Percentiles rank a stretch among this genome's conserved stretches.
phyloP scores from a whole-genome alignment of 2,113 vertebrate species.

The Labeo catla region DNA sequence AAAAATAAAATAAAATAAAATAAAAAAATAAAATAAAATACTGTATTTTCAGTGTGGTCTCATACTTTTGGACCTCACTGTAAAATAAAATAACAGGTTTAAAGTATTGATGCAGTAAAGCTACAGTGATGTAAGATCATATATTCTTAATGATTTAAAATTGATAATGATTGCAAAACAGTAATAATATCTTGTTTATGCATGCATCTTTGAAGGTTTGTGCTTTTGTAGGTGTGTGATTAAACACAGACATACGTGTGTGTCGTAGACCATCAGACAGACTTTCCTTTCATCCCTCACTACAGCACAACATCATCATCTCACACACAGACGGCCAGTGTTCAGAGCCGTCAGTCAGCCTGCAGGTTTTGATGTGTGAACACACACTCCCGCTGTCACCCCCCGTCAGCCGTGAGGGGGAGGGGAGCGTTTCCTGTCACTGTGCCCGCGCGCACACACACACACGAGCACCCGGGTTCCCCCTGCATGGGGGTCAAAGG shows the following conservation, averaged over 20 bases:
- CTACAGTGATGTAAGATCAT: not conserved
- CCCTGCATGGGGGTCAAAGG: slow-evolving; percentile 64
- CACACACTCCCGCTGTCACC: slow-evolving; percentile 70
- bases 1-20: no score
- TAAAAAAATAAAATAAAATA: no score
- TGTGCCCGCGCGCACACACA: slow-evolving; percentile 5
- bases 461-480: not conserved
- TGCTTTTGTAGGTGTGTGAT: not conserved
- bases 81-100: not conserved
- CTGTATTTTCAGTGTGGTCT: no score
- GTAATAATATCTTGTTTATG: not conserved
- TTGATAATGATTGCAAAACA: not conserved
- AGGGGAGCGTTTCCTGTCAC: slow-evolving; percentile 28
- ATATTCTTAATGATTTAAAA: not conserved
- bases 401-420: slow-evolving; percentile 36
- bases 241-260: not conserved
- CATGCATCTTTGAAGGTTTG: not conserved
- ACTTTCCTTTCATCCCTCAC: slow-evolving; percentile 58
- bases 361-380: slow-evolving; percentile 62
- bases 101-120: not conserved
- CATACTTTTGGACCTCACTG: not conserved
- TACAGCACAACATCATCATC: not conserved
- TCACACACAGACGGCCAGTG: slow-evolving; percentile 14
- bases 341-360: slow-evolving; percentile 67
- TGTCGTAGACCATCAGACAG: not conserved